A percentile compares a stretch with the other conserved stretches of the same genome.
Conservation (phyloP, 2,888 invertebrate genomes). For the Psylliodes chrysocephalus region DNA sequence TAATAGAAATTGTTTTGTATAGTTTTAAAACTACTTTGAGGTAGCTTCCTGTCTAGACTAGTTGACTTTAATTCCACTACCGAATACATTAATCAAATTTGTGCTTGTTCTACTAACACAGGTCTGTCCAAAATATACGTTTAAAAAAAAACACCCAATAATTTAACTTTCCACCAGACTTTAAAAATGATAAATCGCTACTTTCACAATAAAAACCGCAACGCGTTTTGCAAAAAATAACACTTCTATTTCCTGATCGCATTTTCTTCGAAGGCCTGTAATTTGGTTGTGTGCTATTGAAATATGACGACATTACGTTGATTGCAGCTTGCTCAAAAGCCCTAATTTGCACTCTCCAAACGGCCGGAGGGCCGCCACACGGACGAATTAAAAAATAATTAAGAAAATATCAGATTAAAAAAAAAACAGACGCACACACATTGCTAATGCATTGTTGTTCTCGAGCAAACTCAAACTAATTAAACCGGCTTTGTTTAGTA, state of each 20-base stretch:
- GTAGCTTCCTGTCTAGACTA: no score
- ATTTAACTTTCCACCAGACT: no score
- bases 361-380: conserved; percentile 5
- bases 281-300: conserved; percentile 13
- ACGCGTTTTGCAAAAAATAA: no score
- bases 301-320: conserved; percentile 9
- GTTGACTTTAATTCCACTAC: no score
- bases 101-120: no score
- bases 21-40: no score
- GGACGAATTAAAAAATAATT: conserved; percentile 45
- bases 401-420: conserved; percentile 44
- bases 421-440: conserved; percentile 25
- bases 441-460: conserved; percentile 35
- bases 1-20: no score
- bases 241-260: conserved; percentile 15
- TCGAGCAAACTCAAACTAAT: conserved; percentile 29
- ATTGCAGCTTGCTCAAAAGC: conserved; percentile 3
- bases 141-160: no score
- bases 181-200: no score
- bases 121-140: neutral
- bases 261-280: conserved; percentile 1
- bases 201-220: no score
- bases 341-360: conserved; percentile 8
- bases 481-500: conserved; percentile 44
- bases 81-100: no score